A percentile compares a stretch with the other conserved stretches of the same genome.
Evolutionary conservation across 92 coral and sea anemone species (phyloP).

Genomic region (Siderastrea siderea): DNA sequence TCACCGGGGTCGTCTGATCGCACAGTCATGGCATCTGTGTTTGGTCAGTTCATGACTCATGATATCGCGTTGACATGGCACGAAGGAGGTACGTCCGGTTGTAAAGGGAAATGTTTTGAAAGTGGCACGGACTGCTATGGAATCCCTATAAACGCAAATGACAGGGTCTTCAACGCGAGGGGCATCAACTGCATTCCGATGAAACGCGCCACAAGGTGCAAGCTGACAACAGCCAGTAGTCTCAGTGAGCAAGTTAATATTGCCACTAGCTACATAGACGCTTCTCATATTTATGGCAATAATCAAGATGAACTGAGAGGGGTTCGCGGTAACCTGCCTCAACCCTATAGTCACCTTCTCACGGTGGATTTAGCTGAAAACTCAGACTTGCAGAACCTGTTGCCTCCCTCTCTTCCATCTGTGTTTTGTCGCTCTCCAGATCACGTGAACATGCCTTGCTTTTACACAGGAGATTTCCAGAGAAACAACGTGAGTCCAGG

Average conservation of each 20-base stretch:
- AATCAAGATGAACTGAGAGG: neutral
- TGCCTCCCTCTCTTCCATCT: too few species aligned
- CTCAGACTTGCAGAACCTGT: too few species aligned
- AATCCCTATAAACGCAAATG: neutral
- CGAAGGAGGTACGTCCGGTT: slow-evolving; percentile 64
- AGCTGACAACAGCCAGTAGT: slow-evolving; percentile 36
- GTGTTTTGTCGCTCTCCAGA: neutral
- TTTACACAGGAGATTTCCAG: slow-evolving; percentile 87
- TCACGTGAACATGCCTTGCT: slow-evolving; percentile 36
- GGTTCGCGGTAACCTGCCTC: neutral
- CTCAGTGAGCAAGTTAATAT: slow-evolving; percentile 83
- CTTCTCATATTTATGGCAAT: slow-evolving; percentile 88
- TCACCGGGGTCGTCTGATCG: slow-evolving; percentile 53
- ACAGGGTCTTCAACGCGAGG: neutral
- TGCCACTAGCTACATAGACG: slow-evolving; percentile 87
- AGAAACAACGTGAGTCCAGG: slow-evolving; percentile 79
- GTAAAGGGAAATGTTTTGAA: neutral
- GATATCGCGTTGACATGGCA: slow-evolving; percentile 88
- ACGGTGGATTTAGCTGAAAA: too few species aligned
- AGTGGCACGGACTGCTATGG: neutral
- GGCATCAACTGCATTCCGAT: neutral
- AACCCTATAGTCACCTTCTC: neutral
- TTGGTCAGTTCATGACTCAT: slow-evolving; percentile 91
- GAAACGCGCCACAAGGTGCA: slow-evolving; percentile 1
- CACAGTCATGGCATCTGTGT: slow-evolving; percentile 7